These are phyloP conservation scores for Sminthurinus signatus DNA, from an alignment of 1,140 invertebrate genomes.

Conservation along the genomic window DNA sequence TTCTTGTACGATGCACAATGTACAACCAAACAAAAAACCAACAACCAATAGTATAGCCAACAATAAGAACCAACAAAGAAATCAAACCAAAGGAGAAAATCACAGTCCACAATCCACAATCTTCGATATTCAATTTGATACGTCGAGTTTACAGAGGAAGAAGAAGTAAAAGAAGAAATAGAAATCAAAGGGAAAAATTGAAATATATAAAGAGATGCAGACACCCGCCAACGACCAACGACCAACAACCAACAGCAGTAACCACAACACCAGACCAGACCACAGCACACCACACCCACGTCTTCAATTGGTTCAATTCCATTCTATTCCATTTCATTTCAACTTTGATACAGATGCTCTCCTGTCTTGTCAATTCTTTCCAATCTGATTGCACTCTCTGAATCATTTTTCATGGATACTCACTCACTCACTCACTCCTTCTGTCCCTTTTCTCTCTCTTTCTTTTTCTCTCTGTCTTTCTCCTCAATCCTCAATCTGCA, in stretches of 20 bases:
- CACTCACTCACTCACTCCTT: too few species aligned
- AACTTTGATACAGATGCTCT: constrained; percentile 26
- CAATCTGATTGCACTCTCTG: constrained; percentile 23
- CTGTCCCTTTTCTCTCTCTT: too few species aligned
- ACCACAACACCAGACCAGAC: too few species aligned
- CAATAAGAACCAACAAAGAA: too few species aligned
- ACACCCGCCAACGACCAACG: neutral
- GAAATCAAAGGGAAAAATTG: neutral
- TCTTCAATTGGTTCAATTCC: constrained; percentile 8
- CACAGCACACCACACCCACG: constrained; percentile 1
- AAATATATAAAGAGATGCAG: constrained; percentile 8
- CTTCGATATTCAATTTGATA: constrained; percentile 15
- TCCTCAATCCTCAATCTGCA: too few species aligned
- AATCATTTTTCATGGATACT: constrained; percentile 29
- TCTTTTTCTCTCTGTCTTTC: too few species aligned
- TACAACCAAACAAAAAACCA: too few species aligned
- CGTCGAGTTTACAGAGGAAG: neutral
- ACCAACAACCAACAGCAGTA: too few species aligned
- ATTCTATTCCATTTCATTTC: constrained; percentile 8
- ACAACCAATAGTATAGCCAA: too few species aligned
- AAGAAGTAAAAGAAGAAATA: neutral
- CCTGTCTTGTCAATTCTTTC: constrained; percentile 26
- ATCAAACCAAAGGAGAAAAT: too few species aligned
- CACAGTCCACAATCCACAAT: too few species aligned
- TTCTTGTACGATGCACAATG: too few species aligned